Percentiles rank a stretch among this genome's conserved stretches.
Conservation (phyloP, 2,113 vertebrate species). For the Python bivittatus region DNA sequence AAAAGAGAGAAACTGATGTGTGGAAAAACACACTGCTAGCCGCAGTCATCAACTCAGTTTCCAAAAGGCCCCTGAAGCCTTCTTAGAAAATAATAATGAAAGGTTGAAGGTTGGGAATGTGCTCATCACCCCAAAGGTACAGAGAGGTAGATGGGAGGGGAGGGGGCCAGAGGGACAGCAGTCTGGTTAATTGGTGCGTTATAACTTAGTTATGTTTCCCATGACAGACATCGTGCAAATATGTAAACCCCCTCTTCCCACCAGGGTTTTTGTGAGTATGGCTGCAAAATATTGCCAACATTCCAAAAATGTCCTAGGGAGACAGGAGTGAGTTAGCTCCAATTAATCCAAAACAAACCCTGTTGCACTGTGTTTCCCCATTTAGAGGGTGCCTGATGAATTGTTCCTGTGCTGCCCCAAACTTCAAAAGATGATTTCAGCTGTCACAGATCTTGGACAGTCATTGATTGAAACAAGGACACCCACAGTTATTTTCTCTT, state of each 20-base stretch:
- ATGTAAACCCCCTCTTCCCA: not conserved
- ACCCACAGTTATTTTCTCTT: not conserved
- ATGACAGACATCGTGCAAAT: not conserved
- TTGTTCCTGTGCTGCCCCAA: not conserved
- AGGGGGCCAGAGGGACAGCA: not conserved
- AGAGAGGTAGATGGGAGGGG: not conserved
- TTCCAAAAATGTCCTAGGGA: not conserved
- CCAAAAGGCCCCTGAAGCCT: not conserved
- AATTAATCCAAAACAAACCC: not conserved
- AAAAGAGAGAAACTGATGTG: not conserved
- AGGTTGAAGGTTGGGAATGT: not conserved
- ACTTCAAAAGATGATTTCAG: not conserved
- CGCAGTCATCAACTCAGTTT: not conserved
- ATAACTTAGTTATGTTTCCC: not conserved
- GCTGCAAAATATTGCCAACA: not conserved
- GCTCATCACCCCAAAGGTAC: not conserved
- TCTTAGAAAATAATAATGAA: not conserved
- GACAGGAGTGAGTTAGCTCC: not conserved
- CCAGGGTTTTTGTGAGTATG: not conserved
- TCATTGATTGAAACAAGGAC: not conserved
- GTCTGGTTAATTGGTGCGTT: not conserved
- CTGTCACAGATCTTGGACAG: not conserved
- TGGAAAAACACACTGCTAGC: not conserved
- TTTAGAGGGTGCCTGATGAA: too few relatives aligned
- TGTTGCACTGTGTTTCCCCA: not conserved